phyloP scores from a whole-genome alignment of 2,113 vertebrate genomes.

The Gnathonemus echidnorhynchus region DNA sequence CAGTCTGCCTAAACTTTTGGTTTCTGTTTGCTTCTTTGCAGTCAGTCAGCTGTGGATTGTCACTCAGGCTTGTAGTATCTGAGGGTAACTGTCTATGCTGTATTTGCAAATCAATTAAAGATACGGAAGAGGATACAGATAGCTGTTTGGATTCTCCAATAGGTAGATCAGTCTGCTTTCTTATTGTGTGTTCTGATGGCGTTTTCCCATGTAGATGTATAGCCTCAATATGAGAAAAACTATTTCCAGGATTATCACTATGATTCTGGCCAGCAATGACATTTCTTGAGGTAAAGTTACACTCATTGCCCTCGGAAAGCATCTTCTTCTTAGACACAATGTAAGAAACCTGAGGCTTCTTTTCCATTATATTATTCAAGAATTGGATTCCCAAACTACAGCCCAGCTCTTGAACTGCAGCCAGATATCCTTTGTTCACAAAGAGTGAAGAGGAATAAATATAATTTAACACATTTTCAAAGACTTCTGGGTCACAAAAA shows the following conservation, averaged over 20 bases:
- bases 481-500: conserved; percentile 92
- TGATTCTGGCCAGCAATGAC: conserved; percentile 84
- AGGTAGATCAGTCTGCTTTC: conserved; percentile 27
- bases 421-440: conserved; percentile 84
- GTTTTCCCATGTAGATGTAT: conserved; percentile 39
- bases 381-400: conserved; percentile 95
- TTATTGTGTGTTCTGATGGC: conserved; percentile 31
- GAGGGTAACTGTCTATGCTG: conserved; percentile 46
- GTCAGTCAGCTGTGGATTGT: conserved; percentile 62
- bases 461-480: conserved; percentile 94
- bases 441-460: conserved; percentile 94
- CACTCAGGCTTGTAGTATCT: conserved; percentile 36
- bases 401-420: conserved; percentile 88
- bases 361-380: conserved; percentile 88
- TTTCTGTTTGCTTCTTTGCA: conserved; percentile 63
- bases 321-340: conserved; percentile 75
- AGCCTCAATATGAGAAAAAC: conserved; percentile 40
- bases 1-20: conserved; percentile 60
- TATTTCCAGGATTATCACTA: conserved; percentile 46
- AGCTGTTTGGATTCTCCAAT: conserved; percentile 41
- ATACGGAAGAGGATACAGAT: conserved; percentile 60
- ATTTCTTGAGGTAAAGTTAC: conserved; percentile 72
- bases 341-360: conserved; percentile 82
- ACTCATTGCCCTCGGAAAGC: conserved; percentile 74
- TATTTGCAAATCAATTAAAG: conserved; percentile 60